Conservation (phyloP, 2,113 vertebrate species). For the Upupa epops region DNA sequence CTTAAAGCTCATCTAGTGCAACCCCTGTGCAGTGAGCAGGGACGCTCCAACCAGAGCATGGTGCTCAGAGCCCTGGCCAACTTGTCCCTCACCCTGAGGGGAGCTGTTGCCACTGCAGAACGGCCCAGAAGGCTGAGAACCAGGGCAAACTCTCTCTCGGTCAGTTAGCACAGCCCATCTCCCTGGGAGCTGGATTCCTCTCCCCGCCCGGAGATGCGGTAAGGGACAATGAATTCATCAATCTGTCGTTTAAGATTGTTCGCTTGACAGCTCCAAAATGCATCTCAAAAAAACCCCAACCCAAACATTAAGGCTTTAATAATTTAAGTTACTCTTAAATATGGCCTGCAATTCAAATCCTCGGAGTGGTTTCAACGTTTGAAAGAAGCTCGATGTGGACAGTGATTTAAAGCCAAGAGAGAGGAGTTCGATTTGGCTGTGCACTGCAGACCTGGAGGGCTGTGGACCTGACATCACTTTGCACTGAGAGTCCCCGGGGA, state of each 20-base stretch:
- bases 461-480: conserved; percentile 10
- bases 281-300: conserved; percentile 30
- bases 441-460: conserved; percentile 14
- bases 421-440: conserved; percentile 42
- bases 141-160: background rate
- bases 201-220: background rate
- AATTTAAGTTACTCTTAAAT: conserved; percentile 73
- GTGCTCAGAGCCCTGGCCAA: background rate
- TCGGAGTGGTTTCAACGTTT: conserved; percentile 71
- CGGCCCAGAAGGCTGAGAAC: background rate
- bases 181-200: background rate
- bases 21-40: background rate
- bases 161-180: background rate
- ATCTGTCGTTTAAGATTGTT: conserved; percentile 62
- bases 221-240: conserved; percentile 60
- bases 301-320: conserved; percentile 71
- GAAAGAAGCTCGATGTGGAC: conserved; percentile 66
- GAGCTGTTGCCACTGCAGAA: background rate
- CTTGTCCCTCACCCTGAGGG: background rate
- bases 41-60: background rate
- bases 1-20: background rate
- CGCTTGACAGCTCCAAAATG: conserved; percentile 69
- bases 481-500: conserved; percentile 6
- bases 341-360: conserved; percentile 67
- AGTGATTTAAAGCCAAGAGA: conserved; percentile 46